These are phyloP conservation scores for Proctacanthus coquilletti DNA, from an alignment of 1,140 invertebrate genomes.

Conservation along the genomic window DNA sequence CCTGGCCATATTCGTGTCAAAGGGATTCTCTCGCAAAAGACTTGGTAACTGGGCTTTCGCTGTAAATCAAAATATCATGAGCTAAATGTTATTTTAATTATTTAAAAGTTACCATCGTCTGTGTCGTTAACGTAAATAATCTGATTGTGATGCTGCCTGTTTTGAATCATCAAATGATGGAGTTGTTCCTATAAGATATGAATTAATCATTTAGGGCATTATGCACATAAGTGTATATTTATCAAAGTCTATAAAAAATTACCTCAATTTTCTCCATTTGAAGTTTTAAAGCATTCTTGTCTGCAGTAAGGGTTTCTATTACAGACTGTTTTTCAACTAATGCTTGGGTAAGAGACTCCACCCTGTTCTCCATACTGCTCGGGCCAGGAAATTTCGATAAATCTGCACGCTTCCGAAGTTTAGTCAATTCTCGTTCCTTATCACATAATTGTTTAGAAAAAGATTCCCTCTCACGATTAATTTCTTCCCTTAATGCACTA, in stretches of 20 bases:
- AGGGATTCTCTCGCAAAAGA: constrained; percentile 58
- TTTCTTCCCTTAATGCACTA: constrained; percentile 21
- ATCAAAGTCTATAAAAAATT: constrained; percentile 10
- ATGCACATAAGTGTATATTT: neutral
- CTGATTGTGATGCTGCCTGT: constrained; percentile 15
- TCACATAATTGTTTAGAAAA: constrained; percentile 22
- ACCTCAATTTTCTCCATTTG: constrained; percentile 68
- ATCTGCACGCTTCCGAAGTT: constrained; percentile 7
- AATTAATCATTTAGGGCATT: too few species aligned
- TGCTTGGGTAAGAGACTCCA: constrained; percentile 58
- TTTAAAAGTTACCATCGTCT: constrained; percentile 35
- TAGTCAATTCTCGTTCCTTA: constrained; percentile 17
- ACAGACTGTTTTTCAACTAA: constrained; percentile 66
- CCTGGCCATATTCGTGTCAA: constrained; percentile 59
- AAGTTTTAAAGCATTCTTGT: constrained; percentile 60
- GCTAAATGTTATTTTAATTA: neutral
- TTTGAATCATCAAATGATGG: constrained; percentile 13
- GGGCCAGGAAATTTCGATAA: constrained; percentile 13
- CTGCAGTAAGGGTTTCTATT: constrained; percentile 58
- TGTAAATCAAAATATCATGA: constrained; percentile 6
- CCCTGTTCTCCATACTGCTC: constrained; percentile 46
- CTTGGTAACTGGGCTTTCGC: constrained; percentile 49
- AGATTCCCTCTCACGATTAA: constrained; percentile 23
- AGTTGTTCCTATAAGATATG: constrained; percentile 14
- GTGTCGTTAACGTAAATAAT: constrained; percentile 44